These are phyloP conservation scores for Tyrophagus putrescentiae DNA, from an alignment of 1,140 invertebrate species.

Conservation along the genomic window DNA sequence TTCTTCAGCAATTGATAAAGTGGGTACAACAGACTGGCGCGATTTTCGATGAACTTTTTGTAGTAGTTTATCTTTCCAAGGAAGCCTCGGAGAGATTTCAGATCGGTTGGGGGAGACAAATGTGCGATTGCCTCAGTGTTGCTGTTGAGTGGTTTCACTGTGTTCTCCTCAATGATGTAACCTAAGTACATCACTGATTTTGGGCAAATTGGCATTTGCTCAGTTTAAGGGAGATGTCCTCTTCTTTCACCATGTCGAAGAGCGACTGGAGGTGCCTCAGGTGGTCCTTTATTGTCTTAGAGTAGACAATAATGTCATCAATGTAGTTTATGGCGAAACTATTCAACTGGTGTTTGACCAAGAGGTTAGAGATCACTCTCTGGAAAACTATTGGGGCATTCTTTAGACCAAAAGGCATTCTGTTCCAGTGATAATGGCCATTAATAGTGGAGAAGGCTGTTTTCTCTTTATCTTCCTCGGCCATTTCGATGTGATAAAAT, in stretches of 20 bases:
- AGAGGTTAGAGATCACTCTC: constrained; percentile 25
- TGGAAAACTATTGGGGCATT: no score
- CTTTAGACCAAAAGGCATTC: constrained; percentile 23
- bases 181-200: constrained; percentile 20
- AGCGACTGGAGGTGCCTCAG: constrained; percentile 7
- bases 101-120: not conserved
- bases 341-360: constrained; percentile 24
- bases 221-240: constrained; percentile 20
- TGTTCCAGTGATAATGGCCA: constrained; percentile 19
- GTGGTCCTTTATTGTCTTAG: constrained; percentile 22
- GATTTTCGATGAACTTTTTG: constrained; percentile 29
- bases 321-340: constrained; percentile 18
- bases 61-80: constrained; percentile 30
- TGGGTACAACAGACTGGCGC: constrained; percentile 28
- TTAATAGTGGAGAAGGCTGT: constrained; percentile 26
- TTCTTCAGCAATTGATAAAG: constrained; percentile 34
- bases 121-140: constrained; percentile 18
- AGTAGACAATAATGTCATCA: constrained; percentile 25
- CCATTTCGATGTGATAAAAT: constrained; percentile 26
- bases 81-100: constrained; percentile 14
- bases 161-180: constrained; percentile 17
- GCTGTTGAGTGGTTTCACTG: not conserved
- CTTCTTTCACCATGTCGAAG: not conserved
- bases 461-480: constrained; percentile 29
- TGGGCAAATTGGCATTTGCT: constrained; percentile 22